A percentile compares a stretch with the other conserved stretches of the same genome.
phyloP scores from a whole-genome alignment of 2,113 vertebrate genomes.

The Clarias magur region DNA sequence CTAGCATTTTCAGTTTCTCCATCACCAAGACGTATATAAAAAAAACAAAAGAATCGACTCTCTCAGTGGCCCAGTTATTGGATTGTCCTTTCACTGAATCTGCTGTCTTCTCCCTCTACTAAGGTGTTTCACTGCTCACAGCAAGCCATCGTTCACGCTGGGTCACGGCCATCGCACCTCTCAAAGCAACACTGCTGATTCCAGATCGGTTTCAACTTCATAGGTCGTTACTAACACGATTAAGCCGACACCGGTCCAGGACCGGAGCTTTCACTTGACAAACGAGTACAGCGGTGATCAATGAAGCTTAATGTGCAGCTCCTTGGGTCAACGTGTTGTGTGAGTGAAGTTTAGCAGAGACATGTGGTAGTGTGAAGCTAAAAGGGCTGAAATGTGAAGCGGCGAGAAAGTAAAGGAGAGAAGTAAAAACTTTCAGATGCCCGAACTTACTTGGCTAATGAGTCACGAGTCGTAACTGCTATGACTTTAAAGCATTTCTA shows the following conservation, averaged over 20 bases:
- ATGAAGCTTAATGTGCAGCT: not conserved
- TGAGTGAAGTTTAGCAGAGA: not conserved
- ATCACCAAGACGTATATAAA: not conserved
- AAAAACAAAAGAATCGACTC: conserved; percentile 37
- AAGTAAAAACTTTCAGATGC: not conserved
- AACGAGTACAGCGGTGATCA: not conserved
- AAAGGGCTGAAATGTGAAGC: not conserved
- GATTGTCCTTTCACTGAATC: conserved; percentile 48
- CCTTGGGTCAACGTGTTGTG: not conserved
- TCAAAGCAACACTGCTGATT: conserved; percentile 6
- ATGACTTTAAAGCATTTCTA: no score
- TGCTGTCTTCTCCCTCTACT: conserved; percentile 23
- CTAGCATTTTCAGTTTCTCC: not conserved
- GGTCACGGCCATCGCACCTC: conserved; percentile 3
- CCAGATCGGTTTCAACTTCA: not conserved
- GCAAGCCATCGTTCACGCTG: conserved; percentile 25
- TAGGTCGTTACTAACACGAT: conserved; percentile 18
- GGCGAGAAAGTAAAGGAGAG: not conserved
- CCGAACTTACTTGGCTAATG: not conserved
- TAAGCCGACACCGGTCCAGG: not conserved
- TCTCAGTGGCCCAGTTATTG: conserved; percentile 46
- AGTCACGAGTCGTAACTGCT: not conserved
- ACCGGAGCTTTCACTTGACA: conserved; percentile 1
- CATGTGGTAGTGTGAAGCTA: not conserved
- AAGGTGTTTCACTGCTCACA: conserved; percentile 41